Evolutionary conservation across 2,888 invertebrate genomes (phyloP), one percentile per base, ranked within the genome.

Genomic region (Rotaria magnacalcarata): DNA sequence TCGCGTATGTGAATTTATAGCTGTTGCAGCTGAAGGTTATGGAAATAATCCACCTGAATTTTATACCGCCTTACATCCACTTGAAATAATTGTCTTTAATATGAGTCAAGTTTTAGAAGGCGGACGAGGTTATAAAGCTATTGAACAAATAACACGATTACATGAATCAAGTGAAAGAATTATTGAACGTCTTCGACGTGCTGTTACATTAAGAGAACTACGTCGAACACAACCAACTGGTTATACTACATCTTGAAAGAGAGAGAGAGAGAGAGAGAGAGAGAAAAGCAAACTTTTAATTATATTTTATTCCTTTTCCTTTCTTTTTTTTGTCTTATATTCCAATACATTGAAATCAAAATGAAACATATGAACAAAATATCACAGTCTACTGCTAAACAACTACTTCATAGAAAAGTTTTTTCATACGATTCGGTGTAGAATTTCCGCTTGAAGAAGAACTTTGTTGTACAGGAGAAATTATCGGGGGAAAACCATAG

Each of bases 1-100:
- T 80, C 24, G 80, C n/a, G n/a, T 80, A 41, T 80, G 80, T 80
- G 80, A 80, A 80, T 80, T 80, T 80, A 14, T 47, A 10, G 80
- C 80, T 47, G 80, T 80, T 7, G 24, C 80, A 0, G 80, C 24
- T 43, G 80, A 80, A 47, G 80, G 80, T 80, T 80, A 80, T 80
- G 80, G 41, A 11, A 47, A 80, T 80, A 47, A 8, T 43, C 47
- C 43, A 11, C 0, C 3, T 80, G 47, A 80, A 80, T 80, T 80
- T 47, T 1, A 2, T 10, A 47, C 47, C n/a, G 14, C 10, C 47
- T 47, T 80, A 47, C 24, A 10, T 8, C 21, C n/a, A 80, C 80
- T 80, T 24, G 80, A 80, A 80, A 80, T 19, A 8, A 24, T 47
- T 47, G 14, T 16, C 14, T 47, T 47, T n/a, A 47, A 80, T 47